A percentile compares a stretch with the other conserved stretches of the same genome.
These are phyloP conservation scores for Silurus lanzhouensis DNA, from an alignment of 2,797 vertebrate species.

Conservation along the genomic window DNA sequence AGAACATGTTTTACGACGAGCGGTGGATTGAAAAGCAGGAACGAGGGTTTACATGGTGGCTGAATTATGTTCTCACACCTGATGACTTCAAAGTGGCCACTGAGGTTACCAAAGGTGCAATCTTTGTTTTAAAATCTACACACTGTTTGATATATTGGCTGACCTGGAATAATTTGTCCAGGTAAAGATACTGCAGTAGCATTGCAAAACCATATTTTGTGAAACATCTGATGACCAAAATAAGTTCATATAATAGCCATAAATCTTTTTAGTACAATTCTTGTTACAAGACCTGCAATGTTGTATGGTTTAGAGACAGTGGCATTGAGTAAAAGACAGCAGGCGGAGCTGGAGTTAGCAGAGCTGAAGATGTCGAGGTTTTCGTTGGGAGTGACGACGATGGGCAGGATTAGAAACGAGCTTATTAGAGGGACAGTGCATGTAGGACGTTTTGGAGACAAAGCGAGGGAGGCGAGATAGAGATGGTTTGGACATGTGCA, in stretches of 20 bases:
- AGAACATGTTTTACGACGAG: constrained; percentile 97
- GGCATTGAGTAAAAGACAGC: no score
- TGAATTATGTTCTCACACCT: constrained; percentile 94
- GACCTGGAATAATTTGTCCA: background rate
- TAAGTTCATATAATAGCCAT: background rate
- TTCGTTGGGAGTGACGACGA: no score
- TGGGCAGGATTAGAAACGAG: no score
- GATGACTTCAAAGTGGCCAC: constrained; percentile 91
- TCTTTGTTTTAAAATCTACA: background rate
- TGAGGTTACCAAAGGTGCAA: constrained; percentile 80
- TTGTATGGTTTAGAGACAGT: no score
- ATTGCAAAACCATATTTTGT: background rate
- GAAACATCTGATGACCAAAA: background rate
- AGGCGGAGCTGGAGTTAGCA: no score
- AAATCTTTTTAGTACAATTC: background rate
- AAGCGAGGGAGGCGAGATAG: no score
- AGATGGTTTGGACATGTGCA: no score
- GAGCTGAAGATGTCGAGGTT: no score
- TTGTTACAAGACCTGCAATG: background rate
- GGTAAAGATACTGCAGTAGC: background rate
- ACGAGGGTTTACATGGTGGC: constrained; percentile 91
- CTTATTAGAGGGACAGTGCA: no score
- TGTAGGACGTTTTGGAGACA: no score
- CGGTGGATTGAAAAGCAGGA: constrained; percentile 97
- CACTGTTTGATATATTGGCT: background rate